Conservation (phyloP, 1,140 invertebrate species). For the Charaxes varanes region DNA sequence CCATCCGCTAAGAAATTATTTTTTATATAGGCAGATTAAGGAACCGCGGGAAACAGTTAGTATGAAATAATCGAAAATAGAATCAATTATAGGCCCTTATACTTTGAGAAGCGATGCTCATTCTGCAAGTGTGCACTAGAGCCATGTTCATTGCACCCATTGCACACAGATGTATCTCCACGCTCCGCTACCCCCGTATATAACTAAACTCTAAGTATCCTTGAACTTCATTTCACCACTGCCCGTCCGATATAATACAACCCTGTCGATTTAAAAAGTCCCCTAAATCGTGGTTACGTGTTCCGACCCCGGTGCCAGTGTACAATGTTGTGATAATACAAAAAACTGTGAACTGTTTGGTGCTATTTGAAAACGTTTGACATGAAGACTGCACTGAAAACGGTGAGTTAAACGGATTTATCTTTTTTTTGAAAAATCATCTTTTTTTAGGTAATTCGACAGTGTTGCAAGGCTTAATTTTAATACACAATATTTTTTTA, state of each 20-base stretch:
- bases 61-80: neutral
- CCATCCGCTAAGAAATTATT: too few species aligned
- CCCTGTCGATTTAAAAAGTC: slow-evolving; percentile 18
- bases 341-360: too few species aligned
- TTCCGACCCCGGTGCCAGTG: slow-evolving; percentile 21
- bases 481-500: too few species aligned
- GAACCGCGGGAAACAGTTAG: neutral
- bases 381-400: too few species aligned
- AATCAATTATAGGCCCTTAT: slow-evolving; percentile 2
- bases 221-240: slow-evolving; percentile 66
- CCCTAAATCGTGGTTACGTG: slow-evolving; percentile 6
- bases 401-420: too few species aligned
- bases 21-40: neutral
- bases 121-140: slow-evolving; percentile 34
- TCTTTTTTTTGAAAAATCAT: too few species aligned
- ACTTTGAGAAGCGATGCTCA: slow-evolving; percentile 19
- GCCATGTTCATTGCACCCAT: slow-evolving; percentile 29
- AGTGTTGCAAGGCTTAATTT: too few species aligned
- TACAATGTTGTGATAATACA: slow-evolving; percentile 23
- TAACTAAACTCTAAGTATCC: slow-evolving; percentile 48
- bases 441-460: too few species aligned
- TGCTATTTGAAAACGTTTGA: too few species aligned
- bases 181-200: slow-evolving; percentile 67
- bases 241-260: slow-evolving; percentile 17
- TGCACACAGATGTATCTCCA: slow-evolving; percentile 35